Base-by-base conservation (phyloP, 2,888 invertebrate species). In the Apotomis betuletana region DNA sequence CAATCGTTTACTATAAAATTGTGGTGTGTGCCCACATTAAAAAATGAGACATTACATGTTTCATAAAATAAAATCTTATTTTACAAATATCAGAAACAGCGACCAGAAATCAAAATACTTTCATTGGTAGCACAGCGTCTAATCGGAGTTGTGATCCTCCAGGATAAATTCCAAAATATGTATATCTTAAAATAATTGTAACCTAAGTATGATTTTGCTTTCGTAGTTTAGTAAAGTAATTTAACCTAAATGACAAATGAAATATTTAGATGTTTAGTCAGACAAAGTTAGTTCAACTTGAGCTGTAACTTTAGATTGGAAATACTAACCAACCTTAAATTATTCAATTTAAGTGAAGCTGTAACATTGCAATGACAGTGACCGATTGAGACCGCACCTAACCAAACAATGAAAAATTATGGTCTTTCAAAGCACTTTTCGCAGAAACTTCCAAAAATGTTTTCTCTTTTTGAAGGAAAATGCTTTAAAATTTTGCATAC, bases 341-440 rank as follows among this genome's bases (percentile, higher is more conserved):
- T 52, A 60, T 64, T 54, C 12, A 15, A 44, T 52, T 52, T 10
- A 60, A 57, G 41, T 52, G 52, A 52, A 38, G 9, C 41, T 8
- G 52, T 69, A 69, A 54, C 27, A 44, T 44, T 49, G 55, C 69
- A 59, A 58, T 58, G 59, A 60, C 61, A 62, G 62, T 69, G 55
- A 62, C 38, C 55, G 55, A 55, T 61, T 49, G 15, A 61, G 36
- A 49, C 38, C 49, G 36, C 58, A 49, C 58, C 12, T 4, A 52
- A 52, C 15, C 51, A 46, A 55, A 46, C 46, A 57, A 27, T 36
- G 65, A n/a, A 27, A 49, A 36, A 36, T 46, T 10, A n/a, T 36
- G 9, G 13, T 36, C 5, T 36, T 12, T 9, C 8, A n/a, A 46
- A 46, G 6, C n/a, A 57, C 5, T 65, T 3, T 27, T 12, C 46